Base-by-base conservation (phyloP, 2,888 invertebrate species). In the Vesta saturnalis region DNA sequence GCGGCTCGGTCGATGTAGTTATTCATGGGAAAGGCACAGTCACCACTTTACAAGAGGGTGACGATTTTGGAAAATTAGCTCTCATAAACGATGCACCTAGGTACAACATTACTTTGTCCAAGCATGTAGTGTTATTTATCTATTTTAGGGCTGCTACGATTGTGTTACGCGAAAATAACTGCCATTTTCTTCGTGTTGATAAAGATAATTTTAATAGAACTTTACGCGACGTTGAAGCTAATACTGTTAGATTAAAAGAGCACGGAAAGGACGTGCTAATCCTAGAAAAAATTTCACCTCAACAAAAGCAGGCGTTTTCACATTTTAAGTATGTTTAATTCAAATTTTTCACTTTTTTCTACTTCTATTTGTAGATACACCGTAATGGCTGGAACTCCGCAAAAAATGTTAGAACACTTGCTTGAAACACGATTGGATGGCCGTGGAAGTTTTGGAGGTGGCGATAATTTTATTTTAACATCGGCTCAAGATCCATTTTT, bases 41-140 rank as follows among this genome's bases (percentile, higher is more conserved):
- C 35, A 93, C 92, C 74, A 91, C 91, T 49, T 85, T 94, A 43
- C 91, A 92, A 80, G 94, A 94, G 83, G 93, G 94, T 66, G 94
- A 94, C 84, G 94, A 94, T 84, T 94, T 94, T 83, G 94, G 94
- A 60, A 94, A 94, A 85, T 85, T 94, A 76, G 94, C 94, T 52
- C 86, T 94, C 74, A 92, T 94, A 76, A 94, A 94, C 83, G 93
- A 94, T 85, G 91, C 93, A 60, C 94, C 94, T 47, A 90, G 93
- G 92, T 91, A 84, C 83, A 82, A 71, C n/a, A 10, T 23, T 23
- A 1, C 19, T 18, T 4, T 49, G n/a, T n/a, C n/a, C n/a, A n/a
- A n/a, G n/a, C n/a, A n/a, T 35, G n/a, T n/a, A n/a, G n/a, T n/a
- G n/a, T n/a, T n/a, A n/a, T n/a, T n/a, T n/a, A n/a, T 19, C 56